Evolutionary conservation across 2,888 invertebrate genomes (phyloP), one percentile per base, ranked within the genome.

Genomic region (Phytoseiulus persimilis): DNA sequence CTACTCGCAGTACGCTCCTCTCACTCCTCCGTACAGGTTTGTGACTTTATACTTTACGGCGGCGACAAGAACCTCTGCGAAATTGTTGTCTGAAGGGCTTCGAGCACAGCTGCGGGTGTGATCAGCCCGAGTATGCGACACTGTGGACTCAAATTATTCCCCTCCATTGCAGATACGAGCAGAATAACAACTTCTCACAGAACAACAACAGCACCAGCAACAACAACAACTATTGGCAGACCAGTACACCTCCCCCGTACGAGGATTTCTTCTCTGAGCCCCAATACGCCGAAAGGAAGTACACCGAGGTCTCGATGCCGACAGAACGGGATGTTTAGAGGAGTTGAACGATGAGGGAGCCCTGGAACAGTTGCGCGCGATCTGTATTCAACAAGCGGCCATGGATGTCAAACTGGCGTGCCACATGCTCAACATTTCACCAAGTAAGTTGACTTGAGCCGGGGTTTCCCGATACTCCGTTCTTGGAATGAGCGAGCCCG

Each of bases 321-420:
- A 33, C 33, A 32, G 32, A n/a, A 33, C 87, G 18, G 87, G 87
- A n/a, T 32, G 87, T 33, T 31, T 87, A 28, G 87, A 87, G 87
- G 87, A 45, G 45, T 23, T 87, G n/a, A 87, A 32, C 32, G 87
- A 87, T 31, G 87, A 87, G 32, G 87, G 87, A n/a, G 87, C 87
- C n/a, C 32, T 87, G 33, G 87, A 87, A 45, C 87, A 87, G 33
- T 23, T 87, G 87, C 87, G 87, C 5, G 87, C 87, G 32, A 87
- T 87, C 45, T 87, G 87, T 31, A 32, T 87, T 33, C 87, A 96
- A 92, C 96, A 97, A 93, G 95, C 96, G 91, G 95, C 95, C 92
- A 95, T 96, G 92, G 97, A 97, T 92, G 96, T 96, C 90, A 95
- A 96, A 93, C 95, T 95, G 92, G 96, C 96, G 18, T 97, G 96